phyloP scores from a whole-genome alignment of 2,888 invertebrate species.

The Pammene aurita region DNA sequence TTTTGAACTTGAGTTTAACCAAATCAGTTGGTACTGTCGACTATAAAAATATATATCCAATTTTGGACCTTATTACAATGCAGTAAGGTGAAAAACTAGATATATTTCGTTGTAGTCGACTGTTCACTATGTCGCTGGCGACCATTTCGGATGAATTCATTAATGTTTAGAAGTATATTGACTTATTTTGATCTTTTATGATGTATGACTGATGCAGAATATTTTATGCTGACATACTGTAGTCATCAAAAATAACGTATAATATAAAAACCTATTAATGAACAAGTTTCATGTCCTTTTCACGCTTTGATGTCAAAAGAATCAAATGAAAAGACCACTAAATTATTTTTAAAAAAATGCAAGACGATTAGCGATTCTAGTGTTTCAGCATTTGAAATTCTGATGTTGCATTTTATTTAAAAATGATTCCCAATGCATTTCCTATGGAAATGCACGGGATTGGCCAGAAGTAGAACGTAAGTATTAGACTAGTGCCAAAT shows the following conservation, averaged over 20 bases:
- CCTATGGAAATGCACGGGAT: no score
- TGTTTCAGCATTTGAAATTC: constrained; percentile 16
- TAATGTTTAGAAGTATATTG: neutral
- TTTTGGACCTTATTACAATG: no score
- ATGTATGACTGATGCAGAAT: constrained; percentile 31
- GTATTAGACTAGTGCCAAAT: constrained; percentile 80
- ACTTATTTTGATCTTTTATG: constrained; percentile 24
- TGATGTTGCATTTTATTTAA: constrained; percentile 37
- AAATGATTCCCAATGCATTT: constrained; percentile 49
- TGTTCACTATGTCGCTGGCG: neutral
- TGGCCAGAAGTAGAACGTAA: constrained; percentile 49
- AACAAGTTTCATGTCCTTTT: no score
- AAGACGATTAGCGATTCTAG: neutral
- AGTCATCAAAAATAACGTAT: neutral
- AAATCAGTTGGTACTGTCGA: no score
- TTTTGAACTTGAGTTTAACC: no score
- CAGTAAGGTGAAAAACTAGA: no score
- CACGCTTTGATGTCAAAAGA: neutral
- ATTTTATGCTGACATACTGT: constrained; percentile 16
- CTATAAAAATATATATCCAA: no score
- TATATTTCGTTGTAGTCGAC: no score
- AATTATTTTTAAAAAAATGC: neutral
- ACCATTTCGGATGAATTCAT: neutral
- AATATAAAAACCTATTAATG: neutral
- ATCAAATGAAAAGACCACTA: neutral